phyloP scores from a whole-genome alignment of 2,888 invertebrate species.

The Pantelozetes paolii region DNA sequence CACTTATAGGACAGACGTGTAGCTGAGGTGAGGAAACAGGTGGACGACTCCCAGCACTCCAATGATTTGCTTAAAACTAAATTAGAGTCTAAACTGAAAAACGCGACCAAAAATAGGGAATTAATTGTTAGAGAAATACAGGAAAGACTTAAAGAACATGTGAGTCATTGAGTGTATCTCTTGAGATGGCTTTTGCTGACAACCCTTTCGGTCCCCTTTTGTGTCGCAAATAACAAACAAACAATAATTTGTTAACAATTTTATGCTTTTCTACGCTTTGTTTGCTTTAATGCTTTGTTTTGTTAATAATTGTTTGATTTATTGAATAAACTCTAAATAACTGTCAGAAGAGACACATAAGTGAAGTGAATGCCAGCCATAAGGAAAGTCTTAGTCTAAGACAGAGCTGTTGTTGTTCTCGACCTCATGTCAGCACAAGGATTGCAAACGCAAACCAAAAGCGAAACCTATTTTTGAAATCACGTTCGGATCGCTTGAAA shows the following conservation, averaged over 20 bases:
- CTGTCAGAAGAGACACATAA: slow-evolving; percentile 14
- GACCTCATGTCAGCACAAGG: neutral
- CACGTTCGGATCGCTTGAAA: slow-evolving; percentile 22
- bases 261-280: too few relatives aligned
- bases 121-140: slow-evolving; percentile 57
- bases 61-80: slow-evolving; percentile 43
- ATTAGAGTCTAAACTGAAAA: slow-evolving; percentile 47
- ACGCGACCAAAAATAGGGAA: slow-evolving; percentile 50
- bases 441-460: slow-evolving; percentile 27
- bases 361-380: slow-evolving; percentile 13
- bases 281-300: too few relatives aligned
- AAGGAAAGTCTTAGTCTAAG: neutral
- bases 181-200: too few relatives aligned
- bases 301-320: too few relatives aligned
- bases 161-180: too few relatives aligned
- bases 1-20: slow-evolving; percentile 56
- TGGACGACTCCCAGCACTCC: slow-evolving; percentile 46
- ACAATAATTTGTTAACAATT: too few relatives aligned
- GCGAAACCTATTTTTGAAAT: slow-evolving; percentile 10
- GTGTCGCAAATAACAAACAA: too few relatives aligned
- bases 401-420: slow-evolving; percentile 27
- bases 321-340: too few relatives aligned
- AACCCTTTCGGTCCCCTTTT: too few relatives aligned
- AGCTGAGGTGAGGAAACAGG: slow-evolving; percentile 46
- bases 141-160: slow-evolving; percentile 76